Percentiles rank a stretch among this genome's conserved stretches.
Evolutionary conservation across 2,113 vertebrate species (phyloP).

Genomic region (Phylloscopus trochiloides): DNA sequence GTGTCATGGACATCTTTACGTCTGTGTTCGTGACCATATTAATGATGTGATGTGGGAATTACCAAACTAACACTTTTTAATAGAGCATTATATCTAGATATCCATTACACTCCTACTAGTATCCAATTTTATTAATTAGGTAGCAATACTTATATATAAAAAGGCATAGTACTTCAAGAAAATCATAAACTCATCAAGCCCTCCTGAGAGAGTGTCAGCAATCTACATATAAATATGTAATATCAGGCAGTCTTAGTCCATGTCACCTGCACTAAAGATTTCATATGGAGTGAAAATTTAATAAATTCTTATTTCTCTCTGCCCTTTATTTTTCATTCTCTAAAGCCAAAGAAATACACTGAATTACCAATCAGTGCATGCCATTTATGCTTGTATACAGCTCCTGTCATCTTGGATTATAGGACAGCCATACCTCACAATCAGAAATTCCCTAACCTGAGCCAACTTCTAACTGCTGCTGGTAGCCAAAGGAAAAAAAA

Average conservation of each 20-base stretch:
- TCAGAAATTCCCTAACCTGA: not conserved
- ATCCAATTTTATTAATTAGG: not conserved
- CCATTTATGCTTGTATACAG: not conserved
- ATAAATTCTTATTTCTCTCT: not conserved
- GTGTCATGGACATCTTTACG: not conserved
- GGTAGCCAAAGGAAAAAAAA: not conserved
- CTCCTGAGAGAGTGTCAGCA: not conserved
- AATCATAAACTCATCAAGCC: not conserved
- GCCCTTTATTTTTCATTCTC: not conserved
- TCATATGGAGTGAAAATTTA: not conserved
- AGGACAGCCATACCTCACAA: not conserved
- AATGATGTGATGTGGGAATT: not conserved
- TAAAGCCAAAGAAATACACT: not conserved
- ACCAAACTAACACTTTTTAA: not conserved
- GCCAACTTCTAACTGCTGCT: not conserved
- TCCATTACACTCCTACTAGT: not conserved
- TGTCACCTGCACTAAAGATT: not conserved
- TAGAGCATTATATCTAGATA: not conserved
- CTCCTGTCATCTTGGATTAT: not conserved
- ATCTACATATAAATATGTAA: not conserved
- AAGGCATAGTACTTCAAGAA: not conserved
- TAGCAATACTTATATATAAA: not conserved
- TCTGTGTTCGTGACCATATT: not conserved
- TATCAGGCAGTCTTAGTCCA: not conserved
- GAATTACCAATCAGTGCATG: not conserved